Evolutionary conservation across 2,113 vertebrate genomes (phyloP).

Genomic region (Grammomys dolichurus): DNA sequence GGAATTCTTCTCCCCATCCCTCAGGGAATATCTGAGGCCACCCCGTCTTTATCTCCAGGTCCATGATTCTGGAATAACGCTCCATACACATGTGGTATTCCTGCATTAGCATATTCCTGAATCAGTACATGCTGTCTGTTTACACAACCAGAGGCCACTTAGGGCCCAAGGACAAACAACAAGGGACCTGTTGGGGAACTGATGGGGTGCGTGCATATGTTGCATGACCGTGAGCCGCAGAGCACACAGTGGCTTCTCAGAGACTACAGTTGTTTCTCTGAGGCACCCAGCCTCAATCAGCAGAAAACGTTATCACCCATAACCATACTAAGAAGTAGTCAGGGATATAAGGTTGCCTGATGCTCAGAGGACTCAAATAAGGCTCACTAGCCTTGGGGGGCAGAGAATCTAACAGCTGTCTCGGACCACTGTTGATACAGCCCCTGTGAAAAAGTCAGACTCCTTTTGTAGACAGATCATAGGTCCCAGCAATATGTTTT

Average conservation of each 20-base stretch:
- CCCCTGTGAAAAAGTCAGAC: not conserved
- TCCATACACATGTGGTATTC: accelerated
- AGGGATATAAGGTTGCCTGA: not conserved
- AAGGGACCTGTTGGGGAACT: accelerated
- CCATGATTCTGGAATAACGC: not conserved
- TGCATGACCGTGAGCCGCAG: accelerated
- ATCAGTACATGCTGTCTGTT: not conserved
- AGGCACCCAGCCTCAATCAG: not conserved
- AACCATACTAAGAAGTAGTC: not conserved
- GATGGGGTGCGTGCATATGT: accelerated
- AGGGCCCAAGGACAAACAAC: not conserved
- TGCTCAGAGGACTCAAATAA: not conserved
- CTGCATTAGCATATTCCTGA: not conserved
- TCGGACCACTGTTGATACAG: not conserved
- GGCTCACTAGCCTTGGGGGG: not conserved
- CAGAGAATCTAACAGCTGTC: not conserved
- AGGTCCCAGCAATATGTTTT: not conserved
- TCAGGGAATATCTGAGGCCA: not conserved
- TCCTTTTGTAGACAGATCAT: not conserved
- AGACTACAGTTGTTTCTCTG: too few relatives aligned
- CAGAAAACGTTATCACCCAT: not conserved
- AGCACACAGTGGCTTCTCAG: not conserved
- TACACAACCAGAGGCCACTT: not conserved
- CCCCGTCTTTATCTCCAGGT: not conserved
- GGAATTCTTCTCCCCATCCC: not conserved